A percentile compares a stretch with the other conserved stretches of the same genome.
Evolutionary conservation across 2,113 vertebrate species (phyloP).

Genomic region (Platanista minor): DNA sequence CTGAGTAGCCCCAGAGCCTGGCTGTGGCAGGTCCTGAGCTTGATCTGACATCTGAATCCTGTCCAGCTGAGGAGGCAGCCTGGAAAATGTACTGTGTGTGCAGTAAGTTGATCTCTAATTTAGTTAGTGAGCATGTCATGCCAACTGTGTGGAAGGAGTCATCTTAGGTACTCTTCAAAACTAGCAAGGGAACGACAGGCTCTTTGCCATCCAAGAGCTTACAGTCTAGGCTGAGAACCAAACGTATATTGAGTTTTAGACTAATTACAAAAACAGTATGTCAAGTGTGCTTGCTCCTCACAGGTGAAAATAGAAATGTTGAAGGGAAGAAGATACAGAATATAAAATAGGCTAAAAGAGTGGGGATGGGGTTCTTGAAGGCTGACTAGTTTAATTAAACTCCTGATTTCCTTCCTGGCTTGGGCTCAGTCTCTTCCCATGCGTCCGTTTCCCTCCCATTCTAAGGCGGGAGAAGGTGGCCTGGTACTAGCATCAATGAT

Average conservation of each 20-base stretch:
- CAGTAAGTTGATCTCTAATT: not conserved
- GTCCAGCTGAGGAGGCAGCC: not conserved
- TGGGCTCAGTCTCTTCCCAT: not conserved
- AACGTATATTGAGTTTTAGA: not conserved
- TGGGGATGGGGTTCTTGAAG: not conserved
- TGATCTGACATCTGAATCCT: not conserved
- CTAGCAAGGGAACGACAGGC: not conserved
- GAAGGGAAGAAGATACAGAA: not conserved
- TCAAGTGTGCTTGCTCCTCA: constrained; percentile 6
- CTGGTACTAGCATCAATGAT: not conserved
- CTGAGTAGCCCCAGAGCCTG: not conserved
- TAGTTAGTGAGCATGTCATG: not conserved
- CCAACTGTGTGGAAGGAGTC: not conserved
- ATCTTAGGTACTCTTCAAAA: not conserved
- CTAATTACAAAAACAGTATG: not conserved
- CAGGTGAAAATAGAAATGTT: not conserved
- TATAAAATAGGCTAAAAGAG: not conserved
- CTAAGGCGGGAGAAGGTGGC: not conserved
- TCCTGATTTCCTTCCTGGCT: not conserved
- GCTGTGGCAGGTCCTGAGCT: not conserved
- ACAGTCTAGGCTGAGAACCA: not conserved
- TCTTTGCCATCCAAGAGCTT: not conserved
- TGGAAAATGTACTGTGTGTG: not conserved
- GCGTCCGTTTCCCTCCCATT: not conserved
- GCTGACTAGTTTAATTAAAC: not conserved